phyloP scores from a whole-genome alignment of 2,888 invertebrate species.

The Stenoptilia bipunctidactyla region DNA sequence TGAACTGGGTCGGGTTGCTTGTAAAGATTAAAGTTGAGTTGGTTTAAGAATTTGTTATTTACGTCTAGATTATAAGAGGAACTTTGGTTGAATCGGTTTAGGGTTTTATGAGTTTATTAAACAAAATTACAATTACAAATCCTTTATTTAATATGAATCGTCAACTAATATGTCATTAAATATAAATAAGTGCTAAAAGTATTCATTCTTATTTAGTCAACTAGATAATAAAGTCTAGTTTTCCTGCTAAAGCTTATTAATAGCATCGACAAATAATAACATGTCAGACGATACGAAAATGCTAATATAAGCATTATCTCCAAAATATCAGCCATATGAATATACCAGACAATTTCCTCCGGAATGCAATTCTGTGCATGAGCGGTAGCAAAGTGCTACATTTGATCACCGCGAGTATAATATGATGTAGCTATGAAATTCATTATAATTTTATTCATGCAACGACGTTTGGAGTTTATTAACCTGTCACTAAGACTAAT shows the following conservation, averaged over 20 bases:
- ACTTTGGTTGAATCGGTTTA: background rate
- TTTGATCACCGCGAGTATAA: conserved; percentile 40
- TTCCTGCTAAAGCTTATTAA: too few species aligned
- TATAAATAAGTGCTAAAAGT: too few species aligned
- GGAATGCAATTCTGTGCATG: conserved; percentile 15
- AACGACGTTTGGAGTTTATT: conserved; percentile 34
- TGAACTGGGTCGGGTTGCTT: background rate
- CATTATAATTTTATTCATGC: conserved; percentile 62
- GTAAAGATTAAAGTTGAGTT: too few species aligned
- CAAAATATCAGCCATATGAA: conserved; percentile 7
- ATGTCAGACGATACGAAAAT: background rate
- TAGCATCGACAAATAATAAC: too few species aligned
- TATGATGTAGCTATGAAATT: conserved; percentile 34
- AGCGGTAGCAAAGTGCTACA: conserved; percentile 29
- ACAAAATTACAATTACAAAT: too few species aligned
- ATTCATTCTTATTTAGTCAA: too few species aligned
- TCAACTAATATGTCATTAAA: too few species aligned
- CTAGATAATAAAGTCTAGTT: too few species aligned
- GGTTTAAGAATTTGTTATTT: too few species aligned
- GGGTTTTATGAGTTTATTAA: background rate
- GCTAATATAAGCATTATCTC: background rate
- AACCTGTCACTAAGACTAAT: conserved; percentile 12
- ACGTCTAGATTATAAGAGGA: too few species aligned
- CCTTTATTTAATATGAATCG: too few species aligned
- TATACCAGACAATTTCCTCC: conserved; percentile 11